Base-by-base conservation (phyloP, 1,140 invertebrate species). In the Atta colombica region DNA sequence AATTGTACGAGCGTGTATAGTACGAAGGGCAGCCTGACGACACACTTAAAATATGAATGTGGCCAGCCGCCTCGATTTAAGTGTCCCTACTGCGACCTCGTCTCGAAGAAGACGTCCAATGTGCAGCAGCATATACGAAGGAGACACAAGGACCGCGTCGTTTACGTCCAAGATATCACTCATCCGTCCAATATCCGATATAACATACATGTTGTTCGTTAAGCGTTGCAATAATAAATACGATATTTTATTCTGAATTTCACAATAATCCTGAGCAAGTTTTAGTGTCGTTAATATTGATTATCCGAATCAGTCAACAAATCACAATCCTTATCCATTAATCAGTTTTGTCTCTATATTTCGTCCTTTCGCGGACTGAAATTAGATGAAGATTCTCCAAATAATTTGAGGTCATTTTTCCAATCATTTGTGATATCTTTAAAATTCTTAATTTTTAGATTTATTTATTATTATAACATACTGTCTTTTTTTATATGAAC, bases 51-150 rank as follows among this genome's bases (percentile, higher is more conserved):
- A 74, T 96, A 94, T 89, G 96, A 96, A 84, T 96, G 96, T 77
- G 96, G 96, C 3, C 94, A 96, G 51, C 96, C 96, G 65, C 96
- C 96, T 1, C 93, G 95, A 35, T 96, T 96, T 90, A 95, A 96
- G 77, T 97, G 96, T 87, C 95, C 95, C 8, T 92, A 95, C 78
- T 96, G 96, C 85, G 55, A 92, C 25, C 91, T 95, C 21, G 89
- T 91, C 25, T 95, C 95, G 45, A 95, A 95, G 88, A 94, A 94
- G 74, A 93, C 92, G 16, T 93, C 91, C 3, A 94, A 95, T 60
- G 68, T 95, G 18, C 92, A 90, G 75, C 87, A 89, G 51, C 94
- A 95, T 68, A 93, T 95, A 72, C 72, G 91, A 8, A 77, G 90
- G 61, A 93, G 90, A 60, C 93, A 95, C 85, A 58, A 87, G 12